These are phyloP conservation scores for Gobio gobio DNA, from an alignment of 2,113 vertebrate genomes.

Conservation along the genomic window DNA sequence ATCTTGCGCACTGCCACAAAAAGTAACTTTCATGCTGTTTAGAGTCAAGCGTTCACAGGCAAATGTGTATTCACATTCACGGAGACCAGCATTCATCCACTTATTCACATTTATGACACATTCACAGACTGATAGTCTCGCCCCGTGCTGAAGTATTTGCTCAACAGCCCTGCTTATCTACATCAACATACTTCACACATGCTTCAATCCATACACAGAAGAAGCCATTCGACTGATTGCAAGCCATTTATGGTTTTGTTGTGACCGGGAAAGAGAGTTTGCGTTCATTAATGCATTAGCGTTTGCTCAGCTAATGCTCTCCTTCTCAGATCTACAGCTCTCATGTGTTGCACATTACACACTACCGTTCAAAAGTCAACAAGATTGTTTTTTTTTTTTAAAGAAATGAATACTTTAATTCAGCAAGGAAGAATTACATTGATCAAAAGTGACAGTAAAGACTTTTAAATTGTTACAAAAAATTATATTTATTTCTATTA, in stretches of 20 bases:
- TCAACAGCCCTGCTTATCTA: slow-evolving; percentile 38
- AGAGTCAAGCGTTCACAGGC: not conserved
- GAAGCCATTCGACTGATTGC: slow-evolving; percentile 28
- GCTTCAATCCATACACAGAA: slow-evolving; percentile 31
- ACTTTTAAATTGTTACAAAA: not conserved
- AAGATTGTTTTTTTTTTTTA: not conserved
- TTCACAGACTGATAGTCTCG: not conserved
- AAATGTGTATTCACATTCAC: too few species aligned
- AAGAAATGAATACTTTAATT: not conserved
- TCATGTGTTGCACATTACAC: not conserved
- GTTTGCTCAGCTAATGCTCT: not conserved
- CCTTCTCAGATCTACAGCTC: not conserved
- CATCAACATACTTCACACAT: slow-evolving; percentile 23
- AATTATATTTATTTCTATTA: not conserved
- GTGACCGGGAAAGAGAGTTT: not conserved
- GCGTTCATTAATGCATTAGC: not conserved
- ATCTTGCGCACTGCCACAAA: not conserved
- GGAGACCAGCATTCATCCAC: not conserved
- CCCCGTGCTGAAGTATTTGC: slow-evolving; percentile 35
- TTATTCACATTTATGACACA: not conserved
- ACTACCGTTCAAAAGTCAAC: not conserved
- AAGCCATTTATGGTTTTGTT: slow-evolving; percentile 47
- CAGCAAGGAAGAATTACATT: not conserved
- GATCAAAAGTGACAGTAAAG: not conserved
- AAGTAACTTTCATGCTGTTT: not conserved